These are phyloP conservation scores for Abrostola triplasia DNA, from an alignment of 2,888 invertebrate genomes.

Conservation along the genomic window DNA sequence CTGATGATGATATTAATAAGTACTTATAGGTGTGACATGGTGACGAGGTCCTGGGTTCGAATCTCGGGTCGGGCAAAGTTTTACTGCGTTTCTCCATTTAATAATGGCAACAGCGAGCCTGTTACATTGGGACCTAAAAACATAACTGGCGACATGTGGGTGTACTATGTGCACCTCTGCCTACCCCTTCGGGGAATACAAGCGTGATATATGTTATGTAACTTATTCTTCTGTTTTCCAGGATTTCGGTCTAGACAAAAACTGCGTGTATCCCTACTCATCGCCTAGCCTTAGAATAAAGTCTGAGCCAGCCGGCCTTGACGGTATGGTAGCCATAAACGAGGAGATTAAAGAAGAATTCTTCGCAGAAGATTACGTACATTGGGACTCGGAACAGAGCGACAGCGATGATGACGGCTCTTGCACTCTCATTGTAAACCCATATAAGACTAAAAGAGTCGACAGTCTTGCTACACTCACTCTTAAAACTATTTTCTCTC, in stretches of 20 bases:
- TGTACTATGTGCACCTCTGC: too few species aligned
- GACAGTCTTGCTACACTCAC: constrained; percentile 63
- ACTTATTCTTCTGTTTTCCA: constrained; percentile 55
- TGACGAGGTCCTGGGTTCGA: too few species aligned
- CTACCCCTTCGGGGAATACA: too few species aligned
- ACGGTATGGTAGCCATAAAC: constrained; percentile 72
- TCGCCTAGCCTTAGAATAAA: constrained; percentile 57
- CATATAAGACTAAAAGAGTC: constrained; percentile 48
- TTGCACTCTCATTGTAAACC: constrained; percentile 1
- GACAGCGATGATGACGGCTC: constrained; percentile 32
- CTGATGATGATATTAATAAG: too few species aligned
- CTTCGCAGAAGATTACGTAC: constrained; percentile 58
- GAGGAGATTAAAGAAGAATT: constrained; percentile 64
- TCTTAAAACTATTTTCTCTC: constrained; percentile 74
- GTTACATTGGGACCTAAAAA: too few species aligned
- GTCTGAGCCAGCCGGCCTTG: constrained; percentile 53
- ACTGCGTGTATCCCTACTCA: constrained; percentile 71
- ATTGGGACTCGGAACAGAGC: constrained; percentile 72
- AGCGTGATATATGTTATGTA: too few species aligned
- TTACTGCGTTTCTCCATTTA: too few species aligned
- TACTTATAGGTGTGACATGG: too few species aligned
- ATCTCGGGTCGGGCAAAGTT: too few species aligned
- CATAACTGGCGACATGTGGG: too few species aligned
- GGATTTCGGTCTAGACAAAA: constrained; percentile 73
- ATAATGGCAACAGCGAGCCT: too few species aligned